phyloP scores from a whole-genome alignment of 2,888 invertebrate genomes.

The Hipparchia sbordonii region DNA sequence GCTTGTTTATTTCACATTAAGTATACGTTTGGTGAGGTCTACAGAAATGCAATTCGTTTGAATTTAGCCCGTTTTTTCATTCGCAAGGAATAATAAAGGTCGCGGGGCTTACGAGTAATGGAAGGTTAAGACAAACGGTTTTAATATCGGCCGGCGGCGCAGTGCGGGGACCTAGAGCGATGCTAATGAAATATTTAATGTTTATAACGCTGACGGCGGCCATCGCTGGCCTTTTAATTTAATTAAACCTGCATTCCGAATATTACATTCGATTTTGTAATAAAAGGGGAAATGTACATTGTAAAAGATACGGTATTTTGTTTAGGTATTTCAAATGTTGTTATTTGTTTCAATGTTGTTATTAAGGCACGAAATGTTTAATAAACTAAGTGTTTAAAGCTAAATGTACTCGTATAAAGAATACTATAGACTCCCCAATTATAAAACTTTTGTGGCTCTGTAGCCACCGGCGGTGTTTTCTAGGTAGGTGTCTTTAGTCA shows the following conservation, averaged over 20 bases:
- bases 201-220: conserved; percentile 7
- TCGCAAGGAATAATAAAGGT: conserved; percentile 20
- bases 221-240: neutral
- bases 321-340: neutral
- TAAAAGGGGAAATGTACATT: conserved; percentile 5
- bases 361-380: too few relatives aligned
- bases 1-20: too few relatives aligned
- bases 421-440: too few relatives aligned
- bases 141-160: conserved; percentile 48
- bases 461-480: too few relatives aligned
- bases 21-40: neutral
- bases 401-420: too few relatives aligned
- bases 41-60: conserved; percentile 9
- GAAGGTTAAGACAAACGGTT: conserved; percentile 55
- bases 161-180: conserved; percentile 37
- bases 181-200: conserved; percentile 41
- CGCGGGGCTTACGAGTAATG: conserved; percentile 29
- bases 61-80: conserved; percentile 13
- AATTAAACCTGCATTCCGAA: conserved; percentile 17
- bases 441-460: too few relatives aligned
- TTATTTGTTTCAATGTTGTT: too few relatives aligned
- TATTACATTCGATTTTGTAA: conserved; percentile 1
- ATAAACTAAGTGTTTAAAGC: too few relatives aligned
- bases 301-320: neutral
- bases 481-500: too few relatives aligned